These are phyloP conservation scores for Diaperis boleti DNA, from an alignment of 2,888 invertebrate genomes.

Conservation along the genomic window DNA sequence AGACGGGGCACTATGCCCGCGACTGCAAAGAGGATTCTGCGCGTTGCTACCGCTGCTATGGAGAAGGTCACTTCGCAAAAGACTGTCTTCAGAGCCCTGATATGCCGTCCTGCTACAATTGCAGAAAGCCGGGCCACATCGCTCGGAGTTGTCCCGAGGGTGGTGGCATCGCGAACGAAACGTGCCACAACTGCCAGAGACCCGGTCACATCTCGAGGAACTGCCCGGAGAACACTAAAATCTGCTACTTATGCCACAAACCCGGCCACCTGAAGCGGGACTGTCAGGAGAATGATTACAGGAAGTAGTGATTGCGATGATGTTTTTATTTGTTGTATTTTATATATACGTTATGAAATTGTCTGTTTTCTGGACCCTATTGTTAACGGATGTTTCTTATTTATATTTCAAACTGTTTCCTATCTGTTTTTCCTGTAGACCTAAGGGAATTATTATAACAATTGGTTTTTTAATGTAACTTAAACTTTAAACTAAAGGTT, in stretches of 20 bases:
- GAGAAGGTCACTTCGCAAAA: slow-evolving; percentile 93
- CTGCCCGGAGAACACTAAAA: slow-evolving; percentile 86
- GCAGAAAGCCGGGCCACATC: slow-evolving; percentile 94
- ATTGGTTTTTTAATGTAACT: slow-evolving; percentile 38
- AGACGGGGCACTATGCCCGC: slow-evolving; percentile 92
- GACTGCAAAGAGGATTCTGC: slow-evolving; percentile 95
- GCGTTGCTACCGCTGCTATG: slow-evolving; percentile 90
- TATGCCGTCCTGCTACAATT: slow-evolving; percentile 92
- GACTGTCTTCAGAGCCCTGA: slow-evolving; percentile 88
- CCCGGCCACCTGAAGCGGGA: slow-evolving; percentile 92
- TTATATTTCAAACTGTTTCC: slow-evolving; percentile 43
- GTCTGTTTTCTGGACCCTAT: slow-evolving; percentile 42
- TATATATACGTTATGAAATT: slow-evolving; percentile 48
- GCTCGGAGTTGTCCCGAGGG: slow-evolving; percentile 87
- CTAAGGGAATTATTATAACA: slow-evolving; percentile 32
- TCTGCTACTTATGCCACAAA: slow-evolving; percentile 94
- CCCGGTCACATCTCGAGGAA: slow-evolving; percentile 91
- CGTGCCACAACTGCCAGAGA: slow-evolving; percentile 96
- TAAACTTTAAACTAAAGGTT: slow-evolving; percentile 38
- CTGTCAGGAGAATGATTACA: slow-evolving; percentile 84
- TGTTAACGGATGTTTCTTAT: slow-evolving; percentile 44
- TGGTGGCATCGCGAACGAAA: slow-evolving; percentile 69
- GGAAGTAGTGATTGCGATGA: slow-evolving; percentile 62
- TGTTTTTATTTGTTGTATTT: slow-evolving; percentile 48
- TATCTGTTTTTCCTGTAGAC: slow-evolving; percentile 42